Percentiles rank a stretch among this genome's conserved stretches.
phyloP scores from a whole-genome alignment of 2,888 invertebrate genomes.

The Athetis lepigone region DNA sequence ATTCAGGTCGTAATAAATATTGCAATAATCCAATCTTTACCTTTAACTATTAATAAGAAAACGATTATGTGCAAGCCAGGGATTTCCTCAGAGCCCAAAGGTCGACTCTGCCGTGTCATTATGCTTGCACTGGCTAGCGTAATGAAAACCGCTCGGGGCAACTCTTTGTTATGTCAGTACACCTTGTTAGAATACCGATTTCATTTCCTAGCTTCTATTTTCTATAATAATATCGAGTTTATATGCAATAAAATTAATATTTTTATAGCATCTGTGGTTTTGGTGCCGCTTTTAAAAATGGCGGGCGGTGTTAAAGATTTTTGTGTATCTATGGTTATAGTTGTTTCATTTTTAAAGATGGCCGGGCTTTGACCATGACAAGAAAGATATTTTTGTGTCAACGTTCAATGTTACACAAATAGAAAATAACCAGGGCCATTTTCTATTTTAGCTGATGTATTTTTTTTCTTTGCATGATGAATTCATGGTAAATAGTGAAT shows the following conservation, averaged over 20 bases:
- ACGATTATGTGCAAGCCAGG: conserved; percentile 57
- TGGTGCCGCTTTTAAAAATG: not conserved
- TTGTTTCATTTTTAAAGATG: too few relatives aligned
- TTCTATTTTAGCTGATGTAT: conserved; percentile 2
- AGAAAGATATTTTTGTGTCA: too few relatives aligned
- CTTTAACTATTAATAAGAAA: conserved; percentile 58
- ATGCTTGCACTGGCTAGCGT: conserved; percentile 50
- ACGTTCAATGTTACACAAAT: not conserved
- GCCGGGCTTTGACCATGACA: too few relatives aligned
- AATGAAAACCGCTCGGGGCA: conserved; percentile 70
- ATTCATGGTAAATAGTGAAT: conserved; percentile 9
- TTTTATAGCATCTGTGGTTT: not conserved
- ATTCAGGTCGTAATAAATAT: conserved; percentile 47
- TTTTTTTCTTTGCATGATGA: conserved; percentile 2
- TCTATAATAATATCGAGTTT: conserved; percentile 47
- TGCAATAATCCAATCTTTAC: conserved; percentile 46
- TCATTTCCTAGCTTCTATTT: conserved; percentile 67
- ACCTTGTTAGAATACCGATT: conserved; percentile 67
- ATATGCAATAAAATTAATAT: conserved; percentile 17
- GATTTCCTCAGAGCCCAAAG: conserved; percentile 65
- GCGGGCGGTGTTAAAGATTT: too few relatives aligned
- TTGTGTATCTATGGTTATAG: too few relatives aligned
- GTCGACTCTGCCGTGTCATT: conserved; percentile 68
- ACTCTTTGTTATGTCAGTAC: conserved; percentile 70
- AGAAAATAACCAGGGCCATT: not conserved